A percentile compares a stretch with the other conserved stretches of the same genome.
phyloP scores from a whole-genome alignment of 1,140 invertebrate species.

The Brachystomella parvula region DNA sequence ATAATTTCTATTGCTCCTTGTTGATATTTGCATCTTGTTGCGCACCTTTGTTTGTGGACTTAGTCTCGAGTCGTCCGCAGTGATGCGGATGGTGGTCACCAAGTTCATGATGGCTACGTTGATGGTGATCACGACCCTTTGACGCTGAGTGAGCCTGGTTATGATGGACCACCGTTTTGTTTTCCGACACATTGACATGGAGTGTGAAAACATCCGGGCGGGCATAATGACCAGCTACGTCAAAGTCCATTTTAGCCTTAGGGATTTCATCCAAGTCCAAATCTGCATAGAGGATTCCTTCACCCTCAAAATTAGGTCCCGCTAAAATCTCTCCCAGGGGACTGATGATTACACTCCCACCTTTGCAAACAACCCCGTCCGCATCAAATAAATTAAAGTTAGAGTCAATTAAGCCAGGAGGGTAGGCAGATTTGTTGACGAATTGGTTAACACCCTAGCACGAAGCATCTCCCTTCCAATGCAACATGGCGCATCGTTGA shows the following conservation, averaged over 20 bases:
- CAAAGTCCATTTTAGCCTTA: slow-evolving; percentile 23
- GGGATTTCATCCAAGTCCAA: slow-evolving; percentile 19
- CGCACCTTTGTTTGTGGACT: too few species aligned
- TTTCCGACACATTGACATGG: slow-evolving; percentile 17
- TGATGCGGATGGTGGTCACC: too few species aligned
- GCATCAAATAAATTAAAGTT: not conserved
- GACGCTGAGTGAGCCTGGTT: too few species aligned
- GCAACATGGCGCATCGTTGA: slow-evolving; percentile 24
- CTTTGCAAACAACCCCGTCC: slow-evolving; percentile 1
- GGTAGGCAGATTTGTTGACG: slow-evolving; percentile 9
- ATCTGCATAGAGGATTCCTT: slow-evolving; percentile 25
- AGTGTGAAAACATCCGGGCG: slow-evolving; percentile 27
- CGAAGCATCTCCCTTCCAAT: slow-evolving; percentile 23
- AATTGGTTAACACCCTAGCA: slow-evolving; percentile 22
- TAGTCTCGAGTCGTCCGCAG: too few species aligned
- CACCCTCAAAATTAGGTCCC: slow-evolving; percentile 27
- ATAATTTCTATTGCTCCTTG: too few species aligned
- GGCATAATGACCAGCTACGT: slow-evolving; percentile 25
- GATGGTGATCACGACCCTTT: too few species aligned
- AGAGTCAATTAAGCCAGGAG: not conserved
- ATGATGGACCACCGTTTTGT: slow-evolving; percentile 1
- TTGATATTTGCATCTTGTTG: too few species aligned
- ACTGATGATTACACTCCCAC: slow-evolving; percentile 17
- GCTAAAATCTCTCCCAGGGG: slow-evolving; percentile 23
- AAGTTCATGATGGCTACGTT: too few species aligned